phyloP scores from a whole-genome alignment of 2,888 invertebrate genomes.

The Dorcus parallelipipedus region DNA sequence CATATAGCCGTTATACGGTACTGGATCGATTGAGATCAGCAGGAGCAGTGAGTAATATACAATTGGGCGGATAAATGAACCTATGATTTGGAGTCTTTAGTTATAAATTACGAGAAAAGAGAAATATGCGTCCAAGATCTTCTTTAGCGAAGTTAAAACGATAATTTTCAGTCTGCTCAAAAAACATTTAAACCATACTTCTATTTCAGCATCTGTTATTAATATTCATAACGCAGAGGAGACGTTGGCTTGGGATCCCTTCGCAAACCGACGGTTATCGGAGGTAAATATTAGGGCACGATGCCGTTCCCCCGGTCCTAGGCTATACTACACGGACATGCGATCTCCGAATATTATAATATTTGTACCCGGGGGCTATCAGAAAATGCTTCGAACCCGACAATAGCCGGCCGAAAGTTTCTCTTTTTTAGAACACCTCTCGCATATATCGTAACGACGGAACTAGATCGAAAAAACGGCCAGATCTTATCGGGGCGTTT shows the following conservation, averaged over 20 bases:
- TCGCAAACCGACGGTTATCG: constrained; percentile 1
- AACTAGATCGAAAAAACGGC: neutral
- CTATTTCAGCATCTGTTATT: neutral
- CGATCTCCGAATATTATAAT: constrained; percentile 27
- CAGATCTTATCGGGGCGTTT: neutral
- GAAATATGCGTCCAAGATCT: too few relatives aligned
- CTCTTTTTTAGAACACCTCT: neutral
- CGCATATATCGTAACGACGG: neutral
- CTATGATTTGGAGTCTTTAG: too few relatives aligned
- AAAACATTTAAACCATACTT: too few relatives aligned
- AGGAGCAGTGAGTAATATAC: too few relatives aligned
- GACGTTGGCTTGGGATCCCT: neutral
- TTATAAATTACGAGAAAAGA: too few relatives aligned
- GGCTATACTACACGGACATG: constrained; percentile 16
- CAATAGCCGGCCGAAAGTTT: constrained; percentile 3
- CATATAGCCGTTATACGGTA: too few relatives aligned
- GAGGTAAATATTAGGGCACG: neutral
- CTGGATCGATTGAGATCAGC: too few relatives aligned
- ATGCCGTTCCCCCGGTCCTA: neutral
- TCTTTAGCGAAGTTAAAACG: too few relatives aligned
- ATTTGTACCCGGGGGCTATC: constrained; percentile 16
- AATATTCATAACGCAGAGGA: constrained; percentile 1
- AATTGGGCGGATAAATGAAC: too few relatives aligned
- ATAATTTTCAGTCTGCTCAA: too few relatives aligned
- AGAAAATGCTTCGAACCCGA: constrained; percentile 17